Evolutionary conservation across 2,797 vertebrate species (phyloP).

Genomic region (Phrynocephalus guinanensis): DNA sequence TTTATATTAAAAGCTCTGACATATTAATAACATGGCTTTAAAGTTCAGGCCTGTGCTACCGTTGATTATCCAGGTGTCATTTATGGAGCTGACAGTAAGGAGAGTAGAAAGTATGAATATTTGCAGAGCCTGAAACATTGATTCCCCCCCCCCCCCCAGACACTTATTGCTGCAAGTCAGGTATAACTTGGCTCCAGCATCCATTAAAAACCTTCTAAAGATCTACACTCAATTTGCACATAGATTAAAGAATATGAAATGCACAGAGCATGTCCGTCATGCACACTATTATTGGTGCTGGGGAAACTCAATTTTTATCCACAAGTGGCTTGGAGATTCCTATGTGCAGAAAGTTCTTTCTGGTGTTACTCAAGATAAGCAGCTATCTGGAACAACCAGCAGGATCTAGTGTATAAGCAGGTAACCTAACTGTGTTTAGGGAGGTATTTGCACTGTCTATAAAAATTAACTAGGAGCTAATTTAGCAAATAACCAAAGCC

Average conservation of each 20-base stretch:
- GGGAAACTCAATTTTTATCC: neutral
- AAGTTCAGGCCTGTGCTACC: conserved; percentile 18
- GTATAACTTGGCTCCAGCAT: neutral
- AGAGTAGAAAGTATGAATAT: conserved; percentile 12
- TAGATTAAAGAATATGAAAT: conserved; percentile 12
- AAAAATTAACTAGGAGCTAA: too few relatives aligned
- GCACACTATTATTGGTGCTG: neutral
- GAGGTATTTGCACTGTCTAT: too few relatives aligned
- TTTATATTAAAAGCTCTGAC: conserved; percentile 28
- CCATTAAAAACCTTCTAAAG: conserved; percentile 17
- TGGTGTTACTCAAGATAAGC: neutral
- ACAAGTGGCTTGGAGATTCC: neutral
- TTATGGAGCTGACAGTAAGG: neutral
- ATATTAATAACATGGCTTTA: conserved; percentile 34
- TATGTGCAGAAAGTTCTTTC: neutral
- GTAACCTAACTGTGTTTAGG: too few relatives aligned
- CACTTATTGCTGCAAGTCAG: conserved; percentile 19
- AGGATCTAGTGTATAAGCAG: too few relatives aligned
- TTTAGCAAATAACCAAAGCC: neutral
- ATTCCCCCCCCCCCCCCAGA: neutral
- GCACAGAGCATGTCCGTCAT: neutral
- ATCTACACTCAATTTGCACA: neutral
- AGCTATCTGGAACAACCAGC: neutral
- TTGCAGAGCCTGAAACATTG: conserved; percentile 29
- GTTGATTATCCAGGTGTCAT: conserved; percentile 33